A percentile compares a stretch with the other conserved stretches of the same genome.
Conservation (phyloP, 2,888 invertebrate genomes). For the Diploptera punctata region DNA sequence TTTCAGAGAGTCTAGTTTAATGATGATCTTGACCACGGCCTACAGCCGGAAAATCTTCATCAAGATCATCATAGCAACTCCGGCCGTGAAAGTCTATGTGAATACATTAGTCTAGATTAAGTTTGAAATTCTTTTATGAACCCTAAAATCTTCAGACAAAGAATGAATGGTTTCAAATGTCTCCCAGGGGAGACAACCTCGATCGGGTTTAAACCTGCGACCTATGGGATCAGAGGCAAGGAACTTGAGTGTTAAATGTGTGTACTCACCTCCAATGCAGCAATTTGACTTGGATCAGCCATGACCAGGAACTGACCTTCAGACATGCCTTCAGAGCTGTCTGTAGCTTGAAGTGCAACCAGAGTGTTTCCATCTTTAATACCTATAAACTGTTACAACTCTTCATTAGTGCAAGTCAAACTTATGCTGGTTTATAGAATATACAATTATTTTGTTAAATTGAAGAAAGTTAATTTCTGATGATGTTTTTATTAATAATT, state of each 20-base stretch:
- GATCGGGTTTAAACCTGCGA: not conserved
- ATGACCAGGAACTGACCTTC: slow-evolving; percentile 42
- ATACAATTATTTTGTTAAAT: too few species aligned
- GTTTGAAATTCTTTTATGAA: too few species aligned
- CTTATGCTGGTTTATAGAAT: too few species aligned
- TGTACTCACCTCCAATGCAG: slow-evolving; percentile 41
- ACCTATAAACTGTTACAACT: not conserved
- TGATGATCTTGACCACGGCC: not conserved
- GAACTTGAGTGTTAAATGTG: not conserved
- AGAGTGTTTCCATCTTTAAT: slow-evolving; percentile 38
- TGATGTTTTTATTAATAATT: too few species aligned
- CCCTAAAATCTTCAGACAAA: too few species aligned
- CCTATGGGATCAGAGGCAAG: not conserved
- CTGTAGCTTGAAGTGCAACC: slow-evolving; percentile 36
- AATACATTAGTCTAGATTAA: not conserved
- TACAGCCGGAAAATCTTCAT: too few species aligned
- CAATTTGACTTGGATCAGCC: slow-evolving; percentile 42
- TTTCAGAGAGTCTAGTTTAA: too few species aligned
- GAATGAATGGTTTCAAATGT: too few species aligned
- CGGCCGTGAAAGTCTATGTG: too few species aligned
- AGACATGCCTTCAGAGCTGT: slow-evolving; percentile 27
- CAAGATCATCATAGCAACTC: too few species aligned
- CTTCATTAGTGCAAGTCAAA: too few species aligned
- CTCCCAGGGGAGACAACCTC: not conserved
- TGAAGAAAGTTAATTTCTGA: too few species aligned